phyloP scores from a whole-genome alignment of 2,888 invertebrate species.

The Endotricha flammealis region DNA sequence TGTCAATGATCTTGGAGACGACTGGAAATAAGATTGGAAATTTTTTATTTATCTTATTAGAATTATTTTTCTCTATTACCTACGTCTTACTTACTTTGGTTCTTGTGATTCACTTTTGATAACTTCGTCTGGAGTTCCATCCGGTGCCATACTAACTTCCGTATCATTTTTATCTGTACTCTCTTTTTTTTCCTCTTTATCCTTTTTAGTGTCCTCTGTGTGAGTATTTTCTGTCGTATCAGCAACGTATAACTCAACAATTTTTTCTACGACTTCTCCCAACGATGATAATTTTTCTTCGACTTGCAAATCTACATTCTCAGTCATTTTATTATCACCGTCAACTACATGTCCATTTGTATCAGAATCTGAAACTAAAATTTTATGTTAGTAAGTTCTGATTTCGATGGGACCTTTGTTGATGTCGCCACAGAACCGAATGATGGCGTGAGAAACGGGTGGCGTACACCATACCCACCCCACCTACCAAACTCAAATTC shows the following conservation, averaged over 20 bases:
- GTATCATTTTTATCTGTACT: neutral
- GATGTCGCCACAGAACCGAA: no score
- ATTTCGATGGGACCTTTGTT: no score
- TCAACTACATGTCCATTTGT: slow-evolving; percentile 23
- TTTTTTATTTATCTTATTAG: no score
- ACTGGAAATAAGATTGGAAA: no score
- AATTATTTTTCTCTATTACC: no score
- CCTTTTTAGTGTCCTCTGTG: no score
- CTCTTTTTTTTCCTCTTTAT: neutral
- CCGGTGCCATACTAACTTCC: slow-evolving; percentile 12
- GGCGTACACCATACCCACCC: no score
- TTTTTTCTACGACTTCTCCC: slow-evolving; percentile 55
- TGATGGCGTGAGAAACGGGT: no score
- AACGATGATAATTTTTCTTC: slow-evolving; percentile 44
- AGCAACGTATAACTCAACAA: slow-evolving; percentile 32
- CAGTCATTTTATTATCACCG: slow-evolving; percentile 12
- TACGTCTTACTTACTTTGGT: slow-evolving; percentile 15
- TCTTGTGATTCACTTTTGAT: slow-evolving; percentile 14
- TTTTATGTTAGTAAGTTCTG: no score
- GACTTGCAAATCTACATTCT: slow-evolving; percentile 9
- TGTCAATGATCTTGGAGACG: no score
- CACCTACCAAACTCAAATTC: no score
- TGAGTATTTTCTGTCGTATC: slow-evolving; percentile 11
- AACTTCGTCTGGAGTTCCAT: slow-evolving; percentile 6
- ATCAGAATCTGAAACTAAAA: slow-evolving; percentile 27